These are phyloP conservation scores for Drosophila mauritiana DNA, from an alignment of 1,140 invertebrate genomes.

Conservation along the genomic window DNA sequence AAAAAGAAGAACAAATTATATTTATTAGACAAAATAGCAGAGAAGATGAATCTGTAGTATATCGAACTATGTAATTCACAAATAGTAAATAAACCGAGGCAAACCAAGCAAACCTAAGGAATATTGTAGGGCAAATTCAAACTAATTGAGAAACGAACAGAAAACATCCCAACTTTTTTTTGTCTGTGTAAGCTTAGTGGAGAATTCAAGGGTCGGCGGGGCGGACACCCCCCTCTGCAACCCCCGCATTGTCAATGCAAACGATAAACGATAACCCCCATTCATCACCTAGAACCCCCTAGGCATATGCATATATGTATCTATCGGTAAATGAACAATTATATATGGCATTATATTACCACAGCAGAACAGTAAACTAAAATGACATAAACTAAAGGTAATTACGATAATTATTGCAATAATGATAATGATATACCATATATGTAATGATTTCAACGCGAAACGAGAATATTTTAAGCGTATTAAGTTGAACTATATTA, in stretches of 20 bases:
- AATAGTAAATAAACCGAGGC: conserved; percentile 68
- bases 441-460: conserved; percentile 59
- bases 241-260: conserved; percentile 24
- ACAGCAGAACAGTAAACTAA: conserved; percentile 56
- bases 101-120: conserved; percentile 34
- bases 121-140: conserved; percentile 77
- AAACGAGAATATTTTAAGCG: conserved; percentile 54
- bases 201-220: conserved; percentile 8
- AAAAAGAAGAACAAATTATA: conserved; percentile 65
- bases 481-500: conserved; percentile 44
- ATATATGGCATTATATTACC: conserved; percentile 75
- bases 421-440: conserved; percentile 52
- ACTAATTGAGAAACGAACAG: conserved; percentile 37
- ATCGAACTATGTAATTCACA: conserved; percentile 79
- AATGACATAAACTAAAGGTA: conserved; percentile 46
- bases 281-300: conserved; percentile 48
- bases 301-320: conserved; percentile 57
- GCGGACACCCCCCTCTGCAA: background rate
- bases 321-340: conserved; percentile 61
- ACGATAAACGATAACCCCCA: conserved; percentile 9
- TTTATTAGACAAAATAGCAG: conserved; percentile 69
- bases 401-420: conserved; percentile 54
- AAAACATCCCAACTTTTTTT: conserved; percentile 53
- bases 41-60: conserved; percentile 69
- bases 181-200: conserved; percentile 64